These are phyloP conservation scores for Caerostris darwini DNA, from an alignment of 1,140 invertebrate genomes.

Conservation along the genomic window DNA sequence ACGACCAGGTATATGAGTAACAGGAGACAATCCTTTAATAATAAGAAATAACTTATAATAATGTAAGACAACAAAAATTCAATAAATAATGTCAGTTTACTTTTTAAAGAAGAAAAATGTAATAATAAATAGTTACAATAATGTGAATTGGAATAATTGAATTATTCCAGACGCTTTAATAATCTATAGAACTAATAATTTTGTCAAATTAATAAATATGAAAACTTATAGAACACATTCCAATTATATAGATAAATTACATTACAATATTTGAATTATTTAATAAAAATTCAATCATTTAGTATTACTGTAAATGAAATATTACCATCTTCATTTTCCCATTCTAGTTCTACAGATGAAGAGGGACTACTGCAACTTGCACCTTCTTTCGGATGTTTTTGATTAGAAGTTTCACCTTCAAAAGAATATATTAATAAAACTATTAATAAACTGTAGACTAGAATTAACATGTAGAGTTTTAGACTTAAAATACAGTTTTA, in stretches of 20 bases:
- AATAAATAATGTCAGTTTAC: background rate
- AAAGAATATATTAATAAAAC: background rate
- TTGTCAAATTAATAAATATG: background rate
- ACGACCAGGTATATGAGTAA: conserved; percentile 69
- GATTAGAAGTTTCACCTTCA: conserved; percentile 16
- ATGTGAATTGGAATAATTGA: too few species aligned
- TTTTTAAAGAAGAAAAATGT: background rate
- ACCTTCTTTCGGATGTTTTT: conserved; percentile 7
- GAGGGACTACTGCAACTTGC: conserved; percentile 81
- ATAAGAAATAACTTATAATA: background rate
- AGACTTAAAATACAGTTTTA: too few species aligned
- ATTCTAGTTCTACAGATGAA: conserved; percentile 85
- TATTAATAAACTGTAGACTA: too few species aligned
- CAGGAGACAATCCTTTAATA: conserved; percentile 68
- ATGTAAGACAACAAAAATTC: background rate
- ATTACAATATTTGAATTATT: background rate
- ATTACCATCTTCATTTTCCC: conserved; percentile 84
- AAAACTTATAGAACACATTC: background rate
- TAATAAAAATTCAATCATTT: background rate
- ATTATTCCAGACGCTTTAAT: background rate
- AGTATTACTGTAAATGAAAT: background rate
- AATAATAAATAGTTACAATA: background rate
- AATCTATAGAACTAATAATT: background rate
- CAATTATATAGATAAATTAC: background rate
- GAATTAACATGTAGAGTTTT: too few species aligned